Evolutionary conservation across 2,797 vertebrate genomes (phyloP), one percentile per base, ranked within the genome.

Genomic region (Hypotaenidia philippensis): DNA sequence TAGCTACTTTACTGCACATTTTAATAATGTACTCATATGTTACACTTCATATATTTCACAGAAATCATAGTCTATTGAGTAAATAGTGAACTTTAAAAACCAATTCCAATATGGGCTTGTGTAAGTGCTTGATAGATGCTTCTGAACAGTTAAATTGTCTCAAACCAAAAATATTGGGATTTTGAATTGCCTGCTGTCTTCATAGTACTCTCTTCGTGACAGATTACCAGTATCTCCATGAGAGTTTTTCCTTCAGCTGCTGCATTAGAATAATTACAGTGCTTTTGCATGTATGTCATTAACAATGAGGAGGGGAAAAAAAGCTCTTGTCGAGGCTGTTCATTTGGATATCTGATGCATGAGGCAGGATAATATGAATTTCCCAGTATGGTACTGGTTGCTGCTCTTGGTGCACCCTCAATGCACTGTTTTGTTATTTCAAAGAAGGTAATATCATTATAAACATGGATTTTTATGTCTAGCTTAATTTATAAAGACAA

Each of bases 141-240:
- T 87, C 84, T 94, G 80, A 74, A 23, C 41, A 76, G 41, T 69
- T 94, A 70, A 77, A 87, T 23, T 92, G 72, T 77, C 68, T 94
- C 72, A 95, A 78, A 56, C 52, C 86, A 90, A 93, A 69, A 94
- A 87, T 84, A 91, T 29, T 89, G 68, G 19, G n/a, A 77, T 91
- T 97, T 93, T 78, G 23, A 90, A 72, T 90, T 93, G 72, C 89
- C 44, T 91, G 63, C 60, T 91, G 53, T 86, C 80, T 85, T 77
- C 78, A 29, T 60, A 75, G 38, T 80, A 57, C 26, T 91, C 36
- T 38, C 34, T 47, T 91, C 9, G 4, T 77, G 71, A 66, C 45
- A 77, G 52, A 70, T 81, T 89, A 61, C 56, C 41, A 45, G 3
- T 23, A 81, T 60, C 87, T 94, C 32, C 41, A 23, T 44, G 21